Base-by-base conservation (phyloP, 2,888 invertebrate species). In the Euspilapteryx auroguttella region DNA sequence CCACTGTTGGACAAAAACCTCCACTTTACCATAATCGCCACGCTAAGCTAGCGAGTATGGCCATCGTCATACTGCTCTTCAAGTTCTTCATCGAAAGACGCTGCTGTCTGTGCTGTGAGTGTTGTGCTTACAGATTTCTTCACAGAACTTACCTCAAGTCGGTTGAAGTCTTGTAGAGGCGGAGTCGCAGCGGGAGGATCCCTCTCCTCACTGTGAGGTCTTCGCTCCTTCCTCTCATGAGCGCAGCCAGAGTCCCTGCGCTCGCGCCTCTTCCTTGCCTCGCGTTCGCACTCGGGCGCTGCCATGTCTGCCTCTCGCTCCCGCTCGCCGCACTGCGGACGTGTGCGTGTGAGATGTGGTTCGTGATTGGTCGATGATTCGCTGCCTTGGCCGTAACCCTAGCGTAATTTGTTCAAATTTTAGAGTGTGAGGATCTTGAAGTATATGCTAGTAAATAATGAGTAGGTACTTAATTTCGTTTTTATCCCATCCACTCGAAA, bases 221-320 rank as follows among this genome's bases (percentile, higher is more conserved):
- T 49, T 25, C 75, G 47, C 38, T 75, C 75, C 36, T 73, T 75
- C 32, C 75, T 51, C 54, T 75, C 76, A 44, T 69, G 75, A 21
- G 69, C 59, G 43, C 63, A 57, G 33, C 80, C 79, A 32, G 80
- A 78, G 47, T 81, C 79, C n/a, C 79, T 66, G 30, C 79, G 75
- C 59, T 82, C 81, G 47, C 81, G 81, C 26, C 81, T 69, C 57
- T 81, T 81, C 44, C 80, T 76, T 39, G 79, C 78, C 58, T 79
- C 73, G 43, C 79, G 63, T 61, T 78, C 78, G 52, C 79, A 68
- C 56, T 78, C 71, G 29, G 78, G 68, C 37, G 78, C 71, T 40
- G 68, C 73, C 63, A 79, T 79, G 33, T 73, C 71, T 50, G 61
- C 69, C 14, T 45, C 47, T 73, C 45, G 51, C 49, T 52, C 55